Percentiles rank a stretch among this genome's conserved stretches.
Conservation (phyloP, 2,113 vertebrate species). For the Rhinoderma darwinii region DNA sequence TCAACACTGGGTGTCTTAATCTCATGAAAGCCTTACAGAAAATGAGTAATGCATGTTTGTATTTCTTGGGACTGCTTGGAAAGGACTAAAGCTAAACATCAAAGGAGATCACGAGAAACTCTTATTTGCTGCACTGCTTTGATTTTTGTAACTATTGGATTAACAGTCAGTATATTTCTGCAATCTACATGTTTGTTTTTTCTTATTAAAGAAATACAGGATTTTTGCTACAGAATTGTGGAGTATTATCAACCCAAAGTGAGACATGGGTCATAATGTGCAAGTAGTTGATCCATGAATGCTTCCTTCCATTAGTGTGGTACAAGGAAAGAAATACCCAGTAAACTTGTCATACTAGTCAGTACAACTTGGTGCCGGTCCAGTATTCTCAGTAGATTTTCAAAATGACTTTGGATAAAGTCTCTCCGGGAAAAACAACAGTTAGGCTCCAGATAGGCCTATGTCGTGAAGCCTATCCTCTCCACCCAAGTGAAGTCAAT, state of each 20-base stretch:
- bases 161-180: background rate
- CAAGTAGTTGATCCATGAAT: background rate
- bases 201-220: background rate
- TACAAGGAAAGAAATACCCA: background rate
- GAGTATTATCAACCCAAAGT: background rate
- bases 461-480: constrained; percentile 34
- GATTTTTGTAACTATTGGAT: background rate
- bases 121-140: background rate
- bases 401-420: constrained; percentile 49
- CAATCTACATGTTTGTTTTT: background rate
- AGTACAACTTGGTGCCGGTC: background rate
- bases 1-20: background rate
- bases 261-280: background rate
- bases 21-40: background rate
- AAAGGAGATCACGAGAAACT: background rate
- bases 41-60: background rate
- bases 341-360: background rate
- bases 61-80: background rate
- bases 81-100: constrained; percentile 2
- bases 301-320: background rate
- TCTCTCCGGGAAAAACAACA: constrained; percentile 23
- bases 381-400: background rate
- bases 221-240: background rate
- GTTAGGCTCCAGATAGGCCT: constrained; percentile 48
- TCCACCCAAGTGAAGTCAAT: constrained; percentile 26